Conservation (phyloP, 2,888 invertebrate species). For the Phasia obesa region DNA sequence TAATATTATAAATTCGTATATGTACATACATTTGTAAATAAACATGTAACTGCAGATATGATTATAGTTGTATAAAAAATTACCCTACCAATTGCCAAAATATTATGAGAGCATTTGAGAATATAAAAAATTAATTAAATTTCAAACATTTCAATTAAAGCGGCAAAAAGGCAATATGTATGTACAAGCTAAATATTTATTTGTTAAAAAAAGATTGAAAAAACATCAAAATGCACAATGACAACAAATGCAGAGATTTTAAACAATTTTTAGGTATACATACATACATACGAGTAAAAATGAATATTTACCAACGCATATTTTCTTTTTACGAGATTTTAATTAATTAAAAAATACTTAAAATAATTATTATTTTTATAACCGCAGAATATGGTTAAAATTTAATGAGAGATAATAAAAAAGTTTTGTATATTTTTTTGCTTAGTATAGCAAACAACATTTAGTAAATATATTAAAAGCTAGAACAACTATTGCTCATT, state of each 20-base stretch:
- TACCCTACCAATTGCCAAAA: slow-evolving; percentile 48
- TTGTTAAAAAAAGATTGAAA: neutral
- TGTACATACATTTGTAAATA: no score
- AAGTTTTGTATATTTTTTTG: slow-evolving; percentile 1
- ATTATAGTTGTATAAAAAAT: slow-evolving; percentile 35
- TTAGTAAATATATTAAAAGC: no score
- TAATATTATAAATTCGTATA: slow-evolving; percentile 32
- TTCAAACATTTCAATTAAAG: slow-evolving; percentile 44
- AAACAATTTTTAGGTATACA: neutral
- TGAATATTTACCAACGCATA: neutral
- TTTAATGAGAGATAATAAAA: slow-evolving; percentile 35
- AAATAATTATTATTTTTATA: slow-evolving; percentile 23
- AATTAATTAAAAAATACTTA: slow-evolving; percentile 53
- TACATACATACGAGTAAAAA: neutral
- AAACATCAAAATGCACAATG: neutral
- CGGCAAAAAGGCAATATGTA: slow-evolving; percentile 29
- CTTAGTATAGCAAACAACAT: slow-evolving; percentile 1
- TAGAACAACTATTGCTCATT: no score
- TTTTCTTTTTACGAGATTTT: slow-evolving; percentile 44
- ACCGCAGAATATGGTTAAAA: slow-evolving; percentile 37
- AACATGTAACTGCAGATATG: slow-evolving; percentile 38
- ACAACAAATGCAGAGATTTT: neutral
- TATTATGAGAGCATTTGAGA: slow-evolving; percentile 49
- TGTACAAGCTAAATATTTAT: neutral
- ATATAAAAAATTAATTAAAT: slow-evolving; percentile 34